Conservation (phyloP, 1,140 invertebrate genomes). For the Yoshiicerus persimilis region DNA sequence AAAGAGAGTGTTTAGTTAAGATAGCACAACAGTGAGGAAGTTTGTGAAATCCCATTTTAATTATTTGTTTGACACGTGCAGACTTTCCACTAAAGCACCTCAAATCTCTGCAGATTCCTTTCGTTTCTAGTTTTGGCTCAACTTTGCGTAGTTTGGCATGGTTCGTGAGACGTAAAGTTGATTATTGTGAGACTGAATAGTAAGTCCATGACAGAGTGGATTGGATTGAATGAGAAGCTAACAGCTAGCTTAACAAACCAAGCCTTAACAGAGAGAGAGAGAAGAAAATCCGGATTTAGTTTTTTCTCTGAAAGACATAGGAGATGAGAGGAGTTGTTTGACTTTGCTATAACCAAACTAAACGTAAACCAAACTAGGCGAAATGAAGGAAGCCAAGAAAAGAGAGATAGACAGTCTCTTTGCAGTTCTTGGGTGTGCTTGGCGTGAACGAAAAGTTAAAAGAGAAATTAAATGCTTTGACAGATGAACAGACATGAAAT, state of each 20-base stretch:
- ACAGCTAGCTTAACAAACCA: background rate
- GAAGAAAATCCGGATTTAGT: background rate
- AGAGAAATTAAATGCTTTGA: slow-evolving; percentile 27
- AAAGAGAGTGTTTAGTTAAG: background rate
- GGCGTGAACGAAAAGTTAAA: slow-evolving; percentile 14
- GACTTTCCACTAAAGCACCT: background rate
- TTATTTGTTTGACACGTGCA: slow-evolving; percentile 31
- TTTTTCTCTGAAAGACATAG: background rate
- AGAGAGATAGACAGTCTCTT: background rate
- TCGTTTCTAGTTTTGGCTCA: background rate
- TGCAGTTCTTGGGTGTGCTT: background rate
- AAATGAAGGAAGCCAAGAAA: background rate
- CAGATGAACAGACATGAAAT: slow-evolving; percentile 21
- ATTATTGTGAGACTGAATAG: slow-evolving; percentile 9
- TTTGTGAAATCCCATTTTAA: slow-evolving; percentile 29
- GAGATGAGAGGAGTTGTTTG: slow-evolving; percentile 12
- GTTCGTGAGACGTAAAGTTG: background rate
- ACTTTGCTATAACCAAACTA: background rate
- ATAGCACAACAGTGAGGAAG: background rate
- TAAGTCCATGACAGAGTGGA: background rate
- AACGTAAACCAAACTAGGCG: background rate
- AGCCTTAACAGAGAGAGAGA: background rate
- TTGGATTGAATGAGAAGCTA: background rate
- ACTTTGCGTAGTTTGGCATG: background rate
- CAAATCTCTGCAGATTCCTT: background rate